Conservation (phyloP, 2,113 vertebrate genomes). For the Hirundichthys speculiger region DNA sequence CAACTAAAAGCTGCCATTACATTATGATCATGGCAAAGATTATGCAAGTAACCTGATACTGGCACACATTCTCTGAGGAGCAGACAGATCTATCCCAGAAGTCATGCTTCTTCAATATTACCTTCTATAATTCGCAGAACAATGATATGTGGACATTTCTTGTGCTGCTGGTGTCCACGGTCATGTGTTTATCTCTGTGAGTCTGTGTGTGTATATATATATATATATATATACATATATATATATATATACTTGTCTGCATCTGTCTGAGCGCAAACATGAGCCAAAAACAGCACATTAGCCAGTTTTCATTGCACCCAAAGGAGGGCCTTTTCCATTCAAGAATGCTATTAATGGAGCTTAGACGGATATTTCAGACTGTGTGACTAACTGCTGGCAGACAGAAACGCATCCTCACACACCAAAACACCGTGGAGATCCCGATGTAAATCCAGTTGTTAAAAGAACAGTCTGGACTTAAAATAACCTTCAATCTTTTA, state of each 20-base stretch:
- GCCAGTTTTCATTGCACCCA: conserved; percentile 56
- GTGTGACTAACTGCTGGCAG: conserved; percentile 52
- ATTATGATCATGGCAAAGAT: background rate
- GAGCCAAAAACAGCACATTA: conserved; percentile 70
- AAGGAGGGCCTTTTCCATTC: conserved; percentile 47
- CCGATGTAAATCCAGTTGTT: conserved; percentile 1
- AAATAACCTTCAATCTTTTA: background rate
- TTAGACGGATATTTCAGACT: conserved; percentile 60
- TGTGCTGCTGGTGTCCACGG: conserved; percentile 7
- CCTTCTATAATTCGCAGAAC: background rate
- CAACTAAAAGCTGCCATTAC: background rate
- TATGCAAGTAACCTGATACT: background rate
- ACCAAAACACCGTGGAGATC: conserved; percentile 18
- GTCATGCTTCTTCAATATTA: background rate
- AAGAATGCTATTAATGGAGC: conserved; percentile 59
- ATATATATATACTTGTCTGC: conserved; percentile 27
- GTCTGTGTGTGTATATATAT: conserved; percentile 15
- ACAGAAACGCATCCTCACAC: conserved; percentile 48
- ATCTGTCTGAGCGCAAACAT: conserved; percentile 28
- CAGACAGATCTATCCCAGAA: background rate
- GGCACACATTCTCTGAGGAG: background rate
- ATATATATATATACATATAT: conserved; percentile 15
- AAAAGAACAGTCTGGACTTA: background rate
- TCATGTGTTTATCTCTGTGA: conserved; percentile 14
- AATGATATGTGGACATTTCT: conserved; percentile 7